phyloP scores from a whole-genome alignment of 2,797 vertebrate species.

The Anas acuta region DNA sequence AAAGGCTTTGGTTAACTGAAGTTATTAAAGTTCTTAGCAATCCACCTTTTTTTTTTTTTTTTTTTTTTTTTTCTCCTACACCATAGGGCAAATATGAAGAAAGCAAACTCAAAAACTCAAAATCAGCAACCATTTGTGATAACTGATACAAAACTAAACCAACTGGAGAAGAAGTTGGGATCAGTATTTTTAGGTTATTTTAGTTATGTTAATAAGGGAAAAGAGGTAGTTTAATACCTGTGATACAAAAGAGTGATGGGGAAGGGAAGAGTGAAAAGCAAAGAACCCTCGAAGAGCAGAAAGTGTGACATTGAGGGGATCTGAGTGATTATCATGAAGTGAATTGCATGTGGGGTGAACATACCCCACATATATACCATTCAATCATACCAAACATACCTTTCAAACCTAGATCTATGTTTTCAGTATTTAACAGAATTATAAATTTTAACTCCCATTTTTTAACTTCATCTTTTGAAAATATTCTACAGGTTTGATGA shows the following conservation, averaged over 20 bases:
- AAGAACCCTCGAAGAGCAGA: background rate
- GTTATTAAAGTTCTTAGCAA: background rate
- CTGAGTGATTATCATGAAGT: background rate
- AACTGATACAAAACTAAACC: background rate
- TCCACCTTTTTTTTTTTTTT: background rate
- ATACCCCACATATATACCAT: no score
- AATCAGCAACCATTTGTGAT: fast-evolving
- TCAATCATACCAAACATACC: no score
- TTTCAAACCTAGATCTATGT: background rate
- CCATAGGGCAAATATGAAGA: background rate
- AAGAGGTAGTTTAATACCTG: background rate
- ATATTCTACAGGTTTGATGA: background rate
- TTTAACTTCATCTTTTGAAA: background rate
- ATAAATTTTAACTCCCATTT: background rate
- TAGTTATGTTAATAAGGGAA: background rate
- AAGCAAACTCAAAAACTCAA: background rate
- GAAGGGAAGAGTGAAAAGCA: background rate
- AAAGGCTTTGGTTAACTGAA: background rate
- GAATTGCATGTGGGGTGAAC: fast-evolving
- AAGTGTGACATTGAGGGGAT: background rate
- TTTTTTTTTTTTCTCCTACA: background rate
- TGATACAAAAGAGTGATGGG: fast-evolving
- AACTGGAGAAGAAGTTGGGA: background rate
- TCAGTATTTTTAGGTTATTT: background rate
- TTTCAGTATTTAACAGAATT: background rate